Percentiles rank a stretch among this genome's conserved stretches.
Conservation (phyloP, 2,113 vertebrate genomes). For the Otolemur garnettii region DNA sequence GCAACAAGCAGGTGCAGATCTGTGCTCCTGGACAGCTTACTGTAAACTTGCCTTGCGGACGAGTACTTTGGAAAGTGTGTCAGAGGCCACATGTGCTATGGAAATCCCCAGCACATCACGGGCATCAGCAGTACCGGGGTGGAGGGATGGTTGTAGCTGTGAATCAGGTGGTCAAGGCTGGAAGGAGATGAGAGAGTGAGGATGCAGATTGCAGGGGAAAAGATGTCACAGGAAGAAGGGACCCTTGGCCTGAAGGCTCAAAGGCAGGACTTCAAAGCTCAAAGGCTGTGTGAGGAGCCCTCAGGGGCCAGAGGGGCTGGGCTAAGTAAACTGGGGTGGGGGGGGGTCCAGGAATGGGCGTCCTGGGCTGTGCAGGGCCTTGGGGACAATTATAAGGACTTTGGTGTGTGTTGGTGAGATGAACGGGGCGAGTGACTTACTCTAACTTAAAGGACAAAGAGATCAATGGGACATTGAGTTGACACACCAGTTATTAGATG, state of each 20-base stretch:
- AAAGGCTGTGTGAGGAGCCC: not conserved
- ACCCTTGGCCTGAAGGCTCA: accelerated
- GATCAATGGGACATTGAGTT: not conserved
- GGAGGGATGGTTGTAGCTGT: not conserved
- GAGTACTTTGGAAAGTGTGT: not conserved
- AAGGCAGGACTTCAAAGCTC: no score
- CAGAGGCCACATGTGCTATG: not conserved
- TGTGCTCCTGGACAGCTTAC: not conserved
- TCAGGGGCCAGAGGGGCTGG: not conserved
- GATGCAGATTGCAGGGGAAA: not conserved
- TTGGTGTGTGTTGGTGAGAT: not conserved
- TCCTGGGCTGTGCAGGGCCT: not conserved
- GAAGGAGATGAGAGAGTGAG: not conserved
- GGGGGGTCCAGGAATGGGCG: not conserved
- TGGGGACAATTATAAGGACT: not conserved
- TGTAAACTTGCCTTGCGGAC: not conserved
- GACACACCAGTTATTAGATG: not conserved
- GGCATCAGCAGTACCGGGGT: not conserved
- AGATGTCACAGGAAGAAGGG: not conserved
- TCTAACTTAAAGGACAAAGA: constrained; percentile 8
- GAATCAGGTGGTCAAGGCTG: not conserved
- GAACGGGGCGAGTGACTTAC: not conserved
- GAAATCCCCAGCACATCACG: not conserved
- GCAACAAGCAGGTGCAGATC: not conserved
- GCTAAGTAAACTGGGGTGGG: not conserved